phyloP scores from a whole-genome alignment of 2,888 invertebrate genomes.

The Tinea pellionella region DNA sequence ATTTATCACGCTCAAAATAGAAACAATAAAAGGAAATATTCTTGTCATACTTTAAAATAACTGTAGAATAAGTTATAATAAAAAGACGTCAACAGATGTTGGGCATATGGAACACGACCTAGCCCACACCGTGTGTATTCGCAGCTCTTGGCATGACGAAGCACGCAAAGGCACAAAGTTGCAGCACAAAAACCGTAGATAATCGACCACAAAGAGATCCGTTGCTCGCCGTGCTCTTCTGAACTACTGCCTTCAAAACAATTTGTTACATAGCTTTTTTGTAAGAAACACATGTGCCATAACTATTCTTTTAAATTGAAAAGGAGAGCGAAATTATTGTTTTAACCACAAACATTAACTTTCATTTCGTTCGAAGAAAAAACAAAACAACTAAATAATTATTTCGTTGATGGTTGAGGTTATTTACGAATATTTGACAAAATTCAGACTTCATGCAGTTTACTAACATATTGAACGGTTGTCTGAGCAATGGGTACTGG shows the following conservation, averaged over 20 bases:
- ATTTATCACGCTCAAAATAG: background rate
- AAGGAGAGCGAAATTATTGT: background rate
- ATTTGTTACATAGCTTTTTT: constrained; percentile 10
- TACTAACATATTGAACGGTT: too few relatives aligned
- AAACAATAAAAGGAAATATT: background rate
- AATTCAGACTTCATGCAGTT: too few relatives aligned
- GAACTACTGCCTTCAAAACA: constrained; percentile 12
- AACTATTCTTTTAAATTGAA: background rate
- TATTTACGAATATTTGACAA: too few relatives aligned
- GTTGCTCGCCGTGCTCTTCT: constrained; percentile 8
- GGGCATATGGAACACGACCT: constrained; percentile 13
- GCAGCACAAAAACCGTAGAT: constrained; percentile 50
- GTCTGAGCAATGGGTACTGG: too few relatives aligned
- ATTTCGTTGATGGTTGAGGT: too few relatives aligned
- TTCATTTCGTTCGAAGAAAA: too few relatives aligned
- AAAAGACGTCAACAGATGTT: constrained; percentile 11
- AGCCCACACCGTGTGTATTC: constrained; percentile 8
- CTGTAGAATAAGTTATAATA: background rate
- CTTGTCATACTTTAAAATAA: background rate
- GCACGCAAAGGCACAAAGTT: constrained; percentile 11
- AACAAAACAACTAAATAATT: background rate
- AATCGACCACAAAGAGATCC: constrained; percentile 45
- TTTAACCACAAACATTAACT: background rate
- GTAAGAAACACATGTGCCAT: background rate
- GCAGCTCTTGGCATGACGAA: constrained; percentile 11